phyloP scores from a whole-genome alignment of 2,888 invertebrate genomes.

The Limulus polyphemus region DNA sequence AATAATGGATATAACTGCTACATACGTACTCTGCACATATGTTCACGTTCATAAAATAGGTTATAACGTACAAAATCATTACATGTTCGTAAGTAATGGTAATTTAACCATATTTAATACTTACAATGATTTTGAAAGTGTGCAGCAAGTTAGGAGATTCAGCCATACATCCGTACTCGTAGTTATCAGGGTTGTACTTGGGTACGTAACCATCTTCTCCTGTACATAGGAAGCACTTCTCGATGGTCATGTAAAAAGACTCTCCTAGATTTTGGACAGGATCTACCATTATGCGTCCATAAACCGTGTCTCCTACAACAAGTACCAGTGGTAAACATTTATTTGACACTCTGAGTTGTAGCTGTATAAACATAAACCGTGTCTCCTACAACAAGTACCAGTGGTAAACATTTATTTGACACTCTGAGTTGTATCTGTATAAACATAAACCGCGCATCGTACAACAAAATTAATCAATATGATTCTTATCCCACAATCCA shows the following conservation, averaged over 20 bases:
- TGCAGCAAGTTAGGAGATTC: conserved; percentile 33
- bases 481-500: too few relatives aligned
- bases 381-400: background rate
- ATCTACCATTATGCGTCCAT: conserved; percentile 35
- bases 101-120: conserved; percentile 13
- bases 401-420: too few relatives aligned
- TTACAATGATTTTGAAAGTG: conserved; percentile 35
- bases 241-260: conserved; percentile 33
- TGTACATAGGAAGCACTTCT: conserved; percentile 37
- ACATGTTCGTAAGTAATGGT: too few relatives aligned
- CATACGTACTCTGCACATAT: too few relatives aligned
- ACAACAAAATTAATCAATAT: too few relatives aligned
- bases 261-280: conserved; percentile 34
- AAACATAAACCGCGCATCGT: too few relatives aligned
- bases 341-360: too few relatives aligned
- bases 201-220: conserved; percentile 38
- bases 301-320: conserved; percentile 34
- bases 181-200: conserved; percentile 34
- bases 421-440: too few relatives aligned
- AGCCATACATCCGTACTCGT: conserved; percentile 36
- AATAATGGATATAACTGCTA: too few relatives aligned
- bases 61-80: too few relatives aligned
- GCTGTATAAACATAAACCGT: too few relatives aligned
- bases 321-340: background rate
- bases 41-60: too few relatives aligned